These are phyloP conservation scores for Homarus gammarus DNA, from an alignment of 2,888 invertebrate species.

Conservation along the genomic window DNA sequence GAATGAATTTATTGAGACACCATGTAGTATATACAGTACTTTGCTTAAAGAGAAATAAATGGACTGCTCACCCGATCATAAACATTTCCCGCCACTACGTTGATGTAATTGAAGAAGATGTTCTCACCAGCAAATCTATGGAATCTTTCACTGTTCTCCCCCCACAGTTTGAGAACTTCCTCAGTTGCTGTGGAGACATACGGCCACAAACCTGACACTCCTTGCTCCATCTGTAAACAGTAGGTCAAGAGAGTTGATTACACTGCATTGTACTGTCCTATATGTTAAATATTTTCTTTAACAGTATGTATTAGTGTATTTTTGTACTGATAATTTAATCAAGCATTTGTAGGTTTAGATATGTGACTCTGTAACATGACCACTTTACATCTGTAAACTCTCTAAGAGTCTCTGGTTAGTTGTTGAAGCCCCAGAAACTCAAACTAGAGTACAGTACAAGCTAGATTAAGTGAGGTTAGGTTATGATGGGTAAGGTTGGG, in stretches of 20 bases:
- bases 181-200: background rate
- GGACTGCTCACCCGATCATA: slow-evolving; percentile 19
- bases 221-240: slow-evolving; percentile 9
- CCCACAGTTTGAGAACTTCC: background rate
- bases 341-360: too few species aligned
- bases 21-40: too few species aligned
- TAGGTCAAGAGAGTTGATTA: background rate
- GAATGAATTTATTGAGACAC: too few species aligned
- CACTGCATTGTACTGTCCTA: too few species aligned
- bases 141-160: slow-evolving; percentile 6
- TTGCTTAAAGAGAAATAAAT: background rate
- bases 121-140: background rate
- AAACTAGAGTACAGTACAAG: too few species aligned
- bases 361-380: too few species aligned
- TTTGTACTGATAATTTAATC: too few species aligned
- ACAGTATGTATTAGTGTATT: too few species aligned
- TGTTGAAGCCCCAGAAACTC: too few species aligned
- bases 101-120: slow-evolving; percentile 25
- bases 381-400: too few species aligned
- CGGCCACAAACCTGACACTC: slow-evolving; percentile 1
- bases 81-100: slow-evolving; percentile 23
- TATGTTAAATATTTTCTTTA: too few species aligned
- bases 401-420: too few species aligned
- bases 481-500: background rate
- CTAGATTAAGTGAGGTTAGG: background rate